Evolutionary conservation across 2,888 invertebrate species (phyloP), one percentile per base, ranked within the genome.

Genomic region (Mermis nigrescens): DNA sequence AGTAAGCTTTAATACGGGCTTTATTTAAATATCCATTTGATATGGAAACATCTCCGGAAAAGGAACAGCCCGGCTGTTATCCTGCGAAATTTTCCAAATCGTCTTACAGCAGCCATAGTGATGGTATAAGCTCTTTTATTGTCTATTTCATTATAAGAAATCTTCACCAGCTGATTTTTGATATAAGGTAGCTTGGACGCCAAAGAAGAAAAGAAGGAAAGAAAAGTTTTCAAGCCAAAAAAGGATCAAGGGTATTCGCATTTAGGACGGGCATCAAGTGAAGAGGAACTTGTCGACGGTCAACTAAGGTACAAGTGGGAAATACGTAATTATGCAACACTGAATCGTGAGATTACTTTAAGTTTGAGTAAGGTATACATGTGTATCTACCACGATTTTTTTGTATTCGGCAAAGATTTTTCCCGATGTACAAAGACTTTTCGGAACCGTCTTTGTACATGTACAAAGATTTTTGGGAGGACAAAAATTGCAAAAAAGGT

Each of bases 281-380:
- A 58, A 55, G 58, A 58, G 24, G 58, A 58, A 56, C 32, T 58
- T 4, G 58, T 58, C 31, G 54, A 53, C 48, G 48, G 48, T n/a
- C 48, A 48, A 24, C 4, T 48, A 12, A 48, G 19, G 48, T 48
- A 48, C 4, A 48, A 38, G 38, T 38, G 19, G n/a, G n/a, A n/a
- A n/a, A n/a, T n/a, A n/a, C n/a, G n/a, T n/a, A n/a, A n/a, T n/a
- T n/a, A n/a, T n/a, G n/a, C n/a, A n/a, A n/a, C n/a, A n/a, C n/a
- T n/a, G n/a, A n/a, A n/a, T n/a, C n/a, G n/a, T n/a, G n/a, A n/a
- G n/a, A n/a, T n/a, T n/a, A n/a, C n/a, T n/a, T n/a, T n/a, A n/a
- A n/a, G n/a, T n/a, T n/a, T n/a, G n/a, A n/a, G n/a, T n/a, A n/a
- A n/a, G n/a, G n/a, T n/a, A n/a, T n/a, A n/a, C n/a, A n/a, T n/a